Conservation (phyloP, 2,888 invertebrate genomes). For the Choreutis nemorana region DNA sequence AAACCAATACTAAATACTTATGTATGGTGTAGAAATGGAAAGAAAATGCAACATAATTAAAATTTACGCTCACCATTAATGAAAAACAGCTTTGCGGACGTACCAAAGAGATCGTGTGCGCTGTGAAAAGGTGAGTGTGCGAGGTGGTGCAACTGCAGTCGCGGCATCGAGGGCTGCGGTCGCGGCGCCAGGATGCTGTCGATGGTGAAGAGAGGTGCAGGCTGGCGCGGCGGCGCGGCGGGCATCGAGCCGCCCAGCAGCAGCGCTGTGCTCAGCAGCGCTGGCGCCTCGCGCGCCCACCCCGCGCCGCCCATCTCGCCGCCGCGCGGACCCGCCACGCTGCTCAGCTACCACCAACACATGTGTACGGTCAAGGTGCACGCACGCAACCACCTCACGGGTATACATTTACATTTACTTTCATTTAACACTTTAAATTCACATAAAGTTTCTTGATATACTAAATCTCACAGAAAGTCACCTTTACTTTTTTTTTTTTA, state of each 20-base stretch:
- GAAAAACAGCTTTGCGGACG: conserved; percentile 26
- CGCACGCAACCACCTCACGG: too few species aligned
- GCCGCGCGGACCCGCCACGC: conserved; percentile 21
- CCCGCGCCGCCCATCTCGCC: conserved; percentile 45
- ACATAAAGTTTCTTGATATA: too few species aligned
- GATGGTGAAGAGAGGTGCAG: conserved; percentile 78
- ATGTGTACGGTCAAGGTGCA: too few species aligned
- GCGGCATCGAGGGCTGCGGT: conserved; percentile 67
- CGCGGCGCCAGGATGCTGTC: conserved; percentile 85
- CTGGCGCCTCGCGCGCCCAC: conserved; percentile 52
- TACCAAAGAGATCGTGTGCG: conserved; percentile 84
- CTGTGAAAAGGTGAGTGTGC: conserved; percentile 71
- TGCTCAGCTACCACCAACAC: conserved; percentile 20
- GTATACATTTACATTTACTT: too few species aligned
- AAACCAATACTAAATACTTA: too few species aligned
- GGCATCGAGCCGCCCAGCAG: conserved; percentile 56
- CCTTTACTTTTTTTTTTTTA: too few species aligned
- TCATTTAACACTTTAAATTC: too few species aligned
- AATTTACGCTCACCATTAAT: conserved; percentile 6
- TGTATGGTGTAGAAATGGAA: too few species aligned
- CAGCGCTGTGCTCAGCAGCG: conserved; percentile 59
- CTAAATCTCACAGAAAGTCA: too few species aligned
- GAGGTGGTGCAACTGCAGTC: conserved; percentile 67
- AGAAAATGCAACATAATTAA: too few species aligned
- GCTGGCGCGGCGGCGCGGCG: conserved; percentile 55